These are phyloP conservation scores for Loriculus beryllinus DNA, from an alignment of 2,797 vertebrate genomes.

Conservation along the genomic window DNA sequence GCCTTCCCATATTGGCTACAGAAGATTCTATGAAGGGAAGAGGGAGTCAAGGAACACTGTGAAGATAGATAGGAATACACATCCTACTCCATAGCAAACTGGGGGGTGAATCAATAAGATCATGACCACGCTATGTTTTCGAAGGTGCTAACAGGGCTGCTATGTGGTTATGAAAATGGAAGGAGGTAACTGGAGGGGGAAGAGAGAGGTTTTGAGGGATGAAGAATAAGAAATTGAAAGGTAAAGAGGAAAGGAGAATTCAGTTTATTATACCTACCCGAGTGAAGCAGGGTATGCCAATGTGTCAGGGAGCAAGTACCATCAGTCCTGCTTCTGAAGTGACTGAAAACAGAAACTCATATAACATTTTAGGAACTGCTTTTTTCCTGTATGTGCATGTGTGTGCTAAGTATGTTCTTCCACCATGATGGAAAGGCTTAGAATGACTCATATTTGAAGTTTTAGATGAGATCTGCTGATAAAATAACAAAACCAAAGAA, in stretches of 20 bases:
- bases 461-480: background rate
- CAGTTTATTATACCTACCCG: background rate
- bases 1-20: background rate
- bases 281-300: background rate
- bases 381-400: background rate
- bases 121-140: background rate
- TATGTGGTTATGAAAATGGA: background rate
- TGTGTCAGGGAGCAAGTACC: background rate
- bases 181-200: background rate
- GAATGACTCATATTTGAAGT: constrained; percentile 5
- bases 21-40: background rate
- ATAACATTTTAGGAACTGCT: background rate
- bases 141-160: background rate
- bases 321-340: background rate
- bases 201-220: background rate
- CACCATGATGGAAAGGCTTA: background rate
- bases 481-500: background rate
- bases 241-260: background rate
- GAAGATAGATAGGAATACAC: background rate
- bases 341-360: background rate
- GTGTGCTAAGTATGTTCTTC: background rate
- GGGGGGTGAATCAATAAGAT: background rate
- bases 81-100: background rate
- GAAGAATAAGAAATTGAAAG: background rate
- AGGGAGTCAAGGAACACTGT: background rate